Percentiles rank a stretch among this genome's conserved stretches.
These are phyloP conservation scores for Hafferia zeledoni DNA, from an alignment of 2,797 vertebrate species.

Conservation along the genomic window DNA sequence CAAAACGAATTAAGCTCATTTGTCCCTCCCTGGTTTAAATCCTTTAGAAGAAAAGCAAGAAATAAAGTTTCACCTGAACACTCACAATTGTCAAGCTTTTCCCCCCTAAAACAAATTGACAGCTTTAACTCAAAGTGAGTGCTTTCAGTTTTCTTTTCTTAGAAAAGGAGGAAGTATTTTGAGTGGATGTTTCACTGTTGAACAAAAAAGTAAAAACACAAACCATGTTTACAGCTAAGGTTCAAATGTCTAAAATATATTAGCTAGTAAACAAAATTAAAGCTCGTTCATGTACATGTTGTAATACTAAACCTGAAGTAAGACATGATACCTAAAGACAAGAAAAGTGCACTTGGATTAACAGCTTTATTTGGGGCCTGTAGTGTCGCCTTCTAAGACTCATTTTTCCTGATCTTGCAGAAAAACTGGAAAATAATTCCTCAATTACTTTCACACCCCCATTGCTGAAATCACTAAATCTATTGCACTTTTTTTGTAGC, in stretches of 20 bases:
- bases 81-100: background rate
- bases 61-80: background rate
- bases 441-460: background rate
- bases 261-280: background rate
- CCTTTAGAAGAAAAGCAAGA: background rate
- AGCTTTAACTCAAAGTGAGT: background rate
- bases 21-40: background rate
- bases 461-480: background rate
- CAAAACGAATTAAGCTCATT: background rate
- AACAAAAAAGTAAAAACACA: background rate
- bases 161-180: background rate
- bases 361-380: background rate
- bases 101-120: background rate
- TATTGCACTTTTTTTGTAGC: background rate
- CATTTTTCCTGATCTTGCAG: background rate
- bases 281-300: background rate
- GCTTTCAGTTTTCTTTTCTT: background rate
- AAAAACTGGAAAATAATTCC: background rate
- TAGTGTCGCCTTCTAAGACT: background rate
- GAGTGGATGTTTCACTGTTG: background rate
- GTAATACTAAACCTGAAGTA: background rate
- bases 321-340: background rate
- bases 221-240: background rate
- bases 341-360: background rate
- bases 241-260: background rate